Base-by-base conservation (phyloP, 2,888 invertebrate species). In the Melanostoma mellinum region DNA sequence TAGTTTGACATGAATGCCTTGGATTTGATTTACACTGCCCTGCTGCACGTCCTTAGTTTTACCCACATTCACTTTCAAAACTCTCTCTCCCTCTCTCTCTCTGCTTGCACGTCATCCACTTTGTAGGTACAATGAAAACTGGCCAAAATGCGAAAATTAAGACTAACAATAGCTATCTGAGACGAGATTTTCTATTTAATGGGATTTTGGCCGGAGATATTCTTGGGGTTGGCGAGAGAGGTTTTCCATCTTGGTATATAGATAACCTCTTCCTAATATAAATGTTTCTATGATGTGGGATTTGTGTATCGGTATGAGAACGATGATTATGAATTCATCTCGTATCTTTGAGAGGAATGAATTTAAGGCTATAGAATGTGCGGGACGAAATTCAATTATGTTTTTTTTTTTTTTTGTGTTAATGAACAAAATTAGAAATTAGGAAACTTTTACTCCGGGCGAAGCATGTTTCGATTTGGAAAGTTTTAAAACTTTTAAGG, bases 241-340 rank as follows among this genome's bases (percentile, higher is more conserved):
- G 52, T 46, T 69, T 69, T 46, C 20, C 10, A 9, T 61, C 56
- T 73, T 73, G 68, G 42, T 58, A 53, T 80, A 69, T 58, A 71
- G 74, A 20, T 20, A 20, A 20, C 20, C 20, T 20, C 20, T 20
- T 20, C 20, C 20, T 20, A 20, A 20, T 20, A 44, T 58, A 69
- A 79, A 50, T 69, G 63, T 42, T 69, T 65, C 74, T 20, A 20
- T 20, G 75, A 69, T 80, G 69, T 56, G 69, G 74, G 69, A 79
- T 68, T 69, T 80, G 40, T 35, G 46, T 48, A 61, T 44, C 75
- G 71, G 65, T n/a, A 38, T 53, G 65, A 20, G 20, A 42, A 55
- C 38, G 30, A 71, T 71, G 72, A 81, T 81, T 81, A 81, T 76
- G 76, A 81, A 81, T 76, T 81, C 81, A 81, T 76, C 72, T 81